Evolutionary conservation across 2,888 invertebrate species (phyloP).

Genomic region (Agapostemon virescens): DNA sequence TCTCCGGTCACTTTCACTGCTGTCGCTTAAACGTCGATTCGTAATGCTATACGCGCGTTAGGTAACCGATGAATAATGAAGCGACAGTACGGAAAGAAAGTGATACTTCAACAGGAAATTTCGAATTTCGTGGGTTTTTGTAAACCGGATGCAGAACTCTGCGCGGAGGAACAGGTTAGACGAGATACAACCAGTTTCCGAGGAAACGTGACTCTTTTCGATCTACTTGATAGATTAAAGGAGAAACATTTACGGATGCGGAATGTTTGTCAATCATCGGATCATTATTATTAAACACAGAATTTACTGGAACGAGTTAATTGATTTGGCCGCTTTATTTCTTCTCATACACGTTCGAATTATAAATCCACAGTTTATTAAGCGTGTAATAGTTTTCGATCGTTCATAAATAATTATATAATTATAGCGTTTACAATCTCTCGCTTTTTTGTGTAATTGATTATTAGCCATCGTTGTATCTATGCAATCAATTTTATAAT

Average conservation of each 20-base stretch:
- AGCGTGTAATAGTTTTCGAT: no score
- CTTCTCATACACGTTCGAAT: no score
- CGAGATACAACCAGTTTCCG: background rate
- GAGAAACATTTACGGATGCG: background rate
- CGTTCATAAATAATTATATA: no score
- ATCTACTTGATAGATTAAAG: background rate
- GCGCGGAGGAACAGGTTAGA: background rate
- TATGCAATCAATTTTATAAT: no score
- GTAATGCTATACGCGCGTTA: constrained; percentile 30
- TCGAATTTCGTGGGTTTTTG: constrained; percentile 19
- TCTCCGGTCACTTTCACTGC: constrained; percentile 44
- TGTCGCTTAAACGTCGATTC: constrained; percentile 38
- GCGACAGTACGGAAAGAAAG: constrained; percentile 35
- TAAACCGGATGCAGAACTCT: background rate
- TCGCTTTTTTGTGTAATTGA: no score
- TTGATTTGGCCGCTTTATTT: no score
- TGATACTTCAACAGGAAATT: constrained; percentile 18
- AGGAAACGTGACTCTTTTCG: background rate
- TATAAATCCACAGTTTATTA: no score
- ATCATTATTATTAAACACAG: background rate
- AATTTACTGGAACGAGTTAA: no score
- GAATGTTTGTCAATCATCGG: background rate
- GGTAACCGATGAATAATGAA: constrained; percentile 40
- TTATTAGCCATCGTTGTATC: no score
- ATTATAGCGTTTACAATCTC: no score